Percentiles rank a stretch among this genome's conserved stretches.
Conservation (phyloP, 2,888 invertebrate species). For the Unio pictorum region DNA sequence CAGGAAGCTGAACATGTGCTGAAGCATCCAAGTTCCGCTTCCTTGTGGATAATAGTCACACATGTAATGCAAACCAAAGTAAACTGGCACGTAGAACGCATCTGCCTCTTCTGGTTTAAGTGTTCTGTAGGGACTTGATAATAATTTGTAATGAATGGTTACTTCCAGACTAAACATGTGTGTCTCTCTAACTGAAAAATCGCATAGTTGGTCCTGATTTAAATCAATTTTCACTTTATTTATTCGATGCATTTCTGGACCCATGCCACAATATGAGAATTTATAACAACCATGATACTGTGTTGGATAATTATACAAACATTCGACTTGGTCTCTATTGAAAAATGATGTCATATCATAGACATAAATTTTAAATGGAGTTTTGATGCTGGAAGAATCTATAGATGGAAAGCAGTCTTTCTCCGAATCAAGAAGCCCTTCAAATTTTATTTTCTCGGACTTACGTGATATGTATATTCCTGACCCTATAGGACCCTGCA, state of each 20-base stretch:
- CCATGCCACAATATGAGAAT: constrained; percentile 24
- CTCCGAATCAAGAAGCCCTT: no score
- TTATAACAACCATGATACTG: constrained; percentile 18
- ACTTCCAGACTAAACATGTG: constrained; percentile 52
- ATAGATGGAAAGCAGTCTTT: constrained; percentile 10
- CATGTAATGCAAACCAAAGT: constrained; percentile 38
- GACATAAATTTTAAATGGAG: constrained; percentile 29
- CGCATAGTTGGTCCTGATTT: constrained; percentile 11
- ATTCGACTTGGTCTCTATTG: constrained; percentile 19
- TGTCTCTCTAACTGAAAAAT: constrained; percentile 27
- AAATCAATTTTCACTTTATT: constrained; percentile 4
- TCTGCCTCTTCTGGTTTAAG: constrained; percentile 40
- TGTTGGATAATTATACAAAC: constrained; percentile 9
- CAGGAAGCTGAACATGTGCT: no score
- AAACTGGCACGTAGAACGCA: constrained; percentile 52
- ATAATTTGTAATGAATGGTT: constrained; percentile 46
- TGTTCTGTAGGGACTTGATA: constrained; percentile 44
- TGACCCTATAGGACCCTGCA: no score
- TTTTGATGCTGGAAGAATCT: constrained; percentile 16
- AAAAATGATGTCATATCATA: constrained; percentile 27
- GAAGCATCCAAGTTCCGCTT: no score
- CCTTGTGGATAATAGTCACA: constrained; percentile 8
- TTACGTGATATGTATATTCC: no score
- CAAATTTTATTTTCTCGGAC: no score
- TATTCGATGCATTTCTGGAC: constrained; percentile 18